Conservation (phyloP, 2,113 vertebrate genomes). For the Delphinapterus leucas region DNA sequence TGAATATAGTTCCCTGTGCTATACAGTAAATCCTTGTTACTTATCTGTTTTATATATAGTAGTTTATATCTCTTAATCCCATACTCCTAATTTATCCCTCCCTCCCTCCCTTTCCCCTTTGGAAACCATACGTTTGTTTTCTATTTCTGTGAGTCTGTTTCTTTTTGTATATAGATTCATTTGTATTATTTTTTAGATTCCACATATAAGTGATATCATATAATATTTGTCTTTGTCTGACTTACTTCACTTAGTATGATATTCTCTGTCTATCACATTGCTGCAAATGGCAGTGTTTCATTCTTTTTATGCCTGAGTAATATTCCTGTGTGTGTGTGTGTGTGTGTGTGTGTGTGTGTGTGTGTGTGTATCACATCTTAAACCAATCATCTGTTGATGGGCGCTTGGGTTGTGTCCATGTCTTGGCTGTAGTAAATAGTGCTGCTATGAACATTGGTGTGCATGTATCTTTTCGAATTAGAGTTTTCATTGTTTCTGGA, state of each 20-base stretch:
- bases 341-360: no score
- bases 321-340: no score
- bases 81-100: neutral
- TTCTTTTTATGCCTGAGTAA: no score
- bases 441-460: neutral
- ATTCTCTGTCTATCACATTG: no score
- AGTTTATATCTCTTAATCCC: neutral
- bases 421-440: neutral
- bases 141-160: neutral
- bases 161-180: no score
- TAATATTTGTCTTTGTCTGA: no score
- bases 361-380: neutral
- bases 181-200: no score
- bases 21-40: neutral
- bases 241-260: no score
- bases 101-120: neutral
- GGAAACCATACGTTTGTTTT: neutral
- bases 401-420: neutral
- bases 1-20: neutral
- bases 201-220: no score
- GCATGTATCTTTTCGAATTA: neutral
- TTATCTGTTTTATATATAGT: neutral
- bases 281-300: no score
- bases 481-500: neutral
- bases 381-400: neutral